Evolutionary conservation across 2,888 invertebrate species (phyloP), one percentile per base, ranked within the genome.

Genomic region (Asteroscopus sphinx): DNA sequence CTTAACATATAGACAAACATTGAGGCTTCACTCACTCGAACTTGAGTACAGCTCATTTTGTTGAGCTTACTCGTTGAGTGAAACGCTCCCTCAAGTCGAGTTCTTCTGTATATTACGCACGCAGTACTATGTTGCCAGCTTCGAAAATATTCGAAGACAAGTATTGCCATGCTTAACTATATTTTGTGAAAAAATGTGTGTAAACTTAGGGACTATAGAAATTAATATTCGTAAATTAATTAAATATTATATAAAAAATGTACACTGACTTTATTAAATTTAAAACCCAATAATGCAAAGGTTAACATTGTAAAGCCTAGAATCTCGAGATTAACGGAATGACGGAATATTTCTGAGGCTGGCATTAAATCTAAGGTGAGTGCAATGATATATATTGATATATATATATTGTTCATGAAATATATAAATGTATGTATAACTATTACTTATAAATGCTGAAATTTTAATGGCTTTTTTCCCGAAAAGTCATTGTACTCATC

Each of bases 301-400:
- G 65, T 68, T 68, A 44, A 37, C 37, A 46, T 42, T 65, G 42
- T 53, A 52, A 44, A 47, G 66, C 60, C 44, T 68, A 68, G 76
- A 72, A 73, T 73, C 73, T 75, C 76, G 72, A 75, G 73, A 68
- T 65, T 60, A 55, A 65, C 62, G 52, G 56, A 73, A 73, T 80
- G 77, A 64, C 64, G 56, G 60, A 73, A 75, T 80, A 79, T 80
- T 81, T 81, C 75, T 81, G 85, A 79, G 80, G 83, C 85, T 85
- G 86, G 80, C 79, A 69, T 75, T 70, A 75, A 76, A 77, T 81
- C 77, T 78, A 59, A 77, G 58, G 55, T 68, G 73, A 75, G 68
- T 82, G 79, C 83, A 80, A 81, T 82, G 78, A 77, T 83, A 81
- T 81, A 77, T 83, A 81, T 81, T 81, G 76, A 81, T 83, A 74